phyloP scores from a whole-genome alignment of 2,888 invertebrate species.

The Drosophila leonis region DNA sequence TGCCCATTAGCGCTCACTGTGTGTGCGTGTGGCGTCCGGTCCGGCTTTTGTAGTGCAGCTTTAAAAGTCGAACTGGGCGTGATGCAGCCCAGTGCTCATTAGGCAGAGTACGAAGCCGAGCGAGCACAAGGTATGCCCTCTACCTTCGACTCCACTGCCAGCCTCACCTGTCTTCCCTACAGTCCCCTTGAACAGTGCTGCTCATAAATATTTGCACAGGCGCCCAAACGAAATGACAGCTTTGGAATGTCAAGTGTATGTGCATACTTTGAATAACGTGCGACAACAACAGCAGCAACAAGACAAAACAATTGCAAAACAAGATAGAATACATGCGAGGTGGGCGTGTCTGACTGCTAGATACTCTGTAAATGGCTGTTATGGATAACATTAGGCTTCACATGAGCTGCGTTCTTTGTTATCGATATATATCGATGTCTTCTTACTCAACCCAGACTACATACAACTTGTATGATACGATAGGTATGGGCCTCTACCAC shows the following conservation, averaged over 20 bases:
- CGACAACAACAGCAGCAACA: constrained; percentile 5
- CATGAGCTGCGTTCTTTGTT: no score
- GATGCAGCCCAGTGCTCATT: constrained; percentile 47
- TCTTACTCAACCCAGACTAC: not conserved
- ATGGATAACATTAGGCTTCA: no score
- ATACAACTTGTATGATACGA: no score
- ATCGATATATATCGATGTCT: constrained; percentile 1
- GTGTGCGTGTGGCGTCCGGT: constrained; percentile 2
- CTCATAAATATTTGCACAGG: constrained; percentile 69
- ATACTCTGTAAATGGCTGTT: constrained; percentile 1
- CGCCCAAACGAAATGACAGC: constrained; percentile 63
- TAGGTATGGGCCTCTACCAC: no score
- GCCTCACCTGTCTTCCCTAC: not conserved
- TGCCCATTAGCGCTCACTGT: constrained; percentile 51
- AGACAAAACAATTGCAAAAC: constrained; percentile 13
- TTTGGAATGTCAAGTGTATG: constrained; percentile 67
- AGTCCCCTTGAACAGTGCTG: constrained; percentile 23
- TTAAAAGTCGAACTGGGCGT: constrained; percentile 43
- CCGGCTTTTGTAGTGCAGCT: constrained; percentile 13
- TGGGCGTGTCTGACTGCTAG: not conserved
- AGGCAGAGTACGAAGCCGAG: constrained; percentile 12
- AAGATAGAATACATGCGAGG: not conserved
- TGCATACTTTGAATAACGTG: constrained; percentile 62
- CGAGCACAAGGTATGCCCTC: not conserved
- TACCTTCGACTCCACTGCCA: not conserved